Evolutionary conservation across 2,888 invertebrate genomes (phyloP), one percentile per base, ranked within the genome.

Genomic region (Platerodrilus igneus): DNA sequence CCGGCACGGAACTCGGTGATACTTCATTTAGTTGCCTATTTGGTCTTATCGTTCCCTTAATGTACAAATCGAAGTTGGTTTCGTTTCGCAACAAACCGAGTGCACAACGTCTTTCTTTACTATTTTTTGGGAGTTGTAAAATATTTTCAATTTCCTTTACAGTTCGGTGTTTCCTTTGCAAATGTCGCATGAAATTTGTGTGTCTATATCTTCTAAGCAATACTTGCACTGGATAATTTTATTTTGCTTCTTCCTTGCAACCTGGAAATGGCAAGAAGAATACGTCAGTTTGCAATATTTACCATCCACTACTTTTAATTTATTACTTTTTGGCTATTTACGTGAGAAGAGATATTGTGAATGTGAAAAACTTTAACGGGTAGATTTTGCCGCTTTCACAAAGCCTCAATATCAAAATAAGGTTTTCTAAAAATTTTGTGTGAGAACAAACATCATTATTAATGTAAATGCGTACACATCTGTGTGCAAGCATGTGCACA

Each of bases 61-160:
- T 5, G 11, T 29, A 18, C 3, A 29, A 10, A 17, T 29, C 9
- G 9, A 29, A 29, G 18, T 29, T 29, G 3, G 18, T 18, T 7
- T n/a, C 18, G n/a, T 29, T 29, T 18, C 29, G 8, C 11, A 29
- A 18, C 19, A 29, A 15, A 18, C 4, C 15, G 10, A 23, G 23
- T n/a, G 23, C 23, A 23, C 13, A 13, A 11, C 13, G 10, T 13
- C 23, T 23, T 4, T 23, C 23, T 23, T 23, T 34, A 15, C 34
- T 40, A 28, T 40, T 40, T 27, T 28, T 23, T 17, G 40, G 33
- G 23, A 34, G 27, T 29, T 15, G 13, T 9, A 40, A 15, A 22
- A 40, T 16, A 20, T 27, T 16, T 28, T 29, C 21, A 8, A 40
- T 29, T 28, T 40, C 40, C 16, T 27, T 32, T 34, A 21, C 34